Evolutionary conservation across 2,888 invertebrate genomes (phyloP), one percentile per base, ranked within the genome.

Genomic region (Dasysyrphus tricinctus): DNA sequence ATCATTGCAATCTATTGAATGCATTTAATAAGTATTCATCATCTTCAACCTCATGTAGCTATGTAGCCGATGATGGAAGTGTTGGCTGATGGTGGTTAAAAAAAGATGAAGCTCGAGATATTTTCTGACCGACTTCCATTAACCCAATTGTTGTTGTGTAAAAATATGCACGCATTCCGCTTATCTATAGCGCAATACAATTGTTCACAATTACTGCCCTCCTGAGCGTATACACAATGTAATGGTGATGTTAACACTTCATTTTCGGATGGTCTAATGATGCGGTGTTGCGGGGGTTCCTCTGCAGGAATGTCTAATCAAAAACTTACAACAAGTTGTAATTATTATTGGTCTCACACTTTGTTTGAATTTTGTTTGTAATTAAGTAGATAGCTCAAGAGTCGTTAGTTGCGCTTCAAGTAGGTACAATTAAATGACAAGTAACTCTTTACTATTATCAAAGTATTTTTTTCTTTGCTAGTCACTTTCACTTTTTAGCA

Each of bases 61-160:
- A 12, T 19, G 19, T 24, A 34, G 56, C n/a, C 5, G 11, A 8
- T 51, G 51, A 11, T 14, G 6, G 24, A 49, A 54, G 54, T 12
- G 34, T 8, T 34, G 47, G n/a, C 9, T 47, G 29, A 32, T 65
- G 32, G 47, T 12, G 47, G 47, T 19, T 42, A 19, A 80, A 3
- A 24, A 24, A 24, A 24, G 85, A 85, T 80, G 74, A 69, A 57
- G 59, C 39, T 80, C 67, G 84, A 76, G 84, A 80, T 85, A 80
- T 39, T 77, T 80, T 80, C 69, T 80, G 85, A 80, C 85, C 85
- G 85, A 85, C 77, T 85, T 80, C 85, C 77, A 85, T 80, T 85
- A 85, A 85, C 85, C 85, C 65, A 85, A 69, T 80, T 85, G 56
- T 67, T 69, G 57, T 82, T 82, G 82, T 69, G 82, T 51, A 82